These are phyloP conservation scores for Petroica traversi DNA, from an alignment of 2,113 vertebrate species.

Conservation along the genomic window DNA sequence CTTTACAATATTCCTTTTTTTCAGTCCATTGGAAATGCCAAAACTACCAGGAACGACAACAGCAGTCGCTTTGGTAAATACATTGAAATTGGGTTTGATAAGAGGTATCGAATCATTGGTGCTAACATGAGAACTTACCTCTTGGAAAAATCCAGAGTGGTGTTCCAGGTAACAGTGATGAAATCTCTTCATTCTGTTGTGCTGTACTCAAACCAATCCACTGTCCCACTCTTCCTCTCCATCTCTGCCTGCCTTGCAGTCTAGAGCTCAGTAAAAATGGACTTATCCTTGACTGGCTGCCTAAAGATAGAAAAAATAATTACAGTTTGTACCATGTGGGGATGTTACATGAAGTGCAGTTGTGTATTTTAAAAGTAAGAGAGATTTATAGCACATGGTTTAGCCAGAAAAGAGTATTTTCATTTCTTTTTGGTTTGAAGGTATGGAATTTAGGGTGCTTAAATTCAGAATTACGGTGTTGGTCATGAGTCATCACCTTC, in stretches of 20 bases:
- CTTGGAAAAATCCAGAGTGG: slow-evolving; percentile 95
- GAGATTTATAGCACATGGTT: neutral
- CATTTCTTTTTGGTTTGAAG: neutral
- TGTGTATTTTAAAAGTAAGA: neutral
- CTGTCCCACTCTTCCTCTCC: neutral
- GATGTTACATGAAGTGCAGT: neutral
- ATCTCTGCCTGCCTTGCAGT: neutral
- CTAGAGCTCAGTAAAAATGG: neutral
- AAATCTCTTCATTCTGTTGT: neutral
- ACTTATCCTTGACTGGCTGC: neutral
- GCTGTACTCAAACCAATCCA: neutral
- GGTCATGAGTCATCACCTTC: neutral
- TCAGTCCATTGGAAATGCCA: slow-evolving; percentile 97
- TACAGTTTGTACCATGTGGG: neutral
- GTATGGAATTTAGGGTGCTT: neutral
- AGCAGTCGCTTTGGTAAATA: slow-evolving; percentile 99
- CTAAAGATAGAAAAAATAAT: neutral
- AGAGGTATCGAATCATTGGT: slow-evolving; percentile 89
- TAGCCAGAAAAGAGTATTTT: neutral
- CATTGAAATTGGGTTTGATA: slow-evolving; percentile 98
- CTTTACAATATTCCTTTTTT: neutral
- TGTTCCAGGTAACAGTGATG: slow-evolving; percentile 89
- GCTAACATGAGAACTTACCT: slow-evolving; percentile 99
- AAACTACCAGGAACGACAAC: slow-evolving; percentile 98
- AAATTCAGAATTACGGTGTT: neutral